Conservation (phyloP, 1,140 invertebrate genomes). For the Drosophila mojavensis region DNA sequence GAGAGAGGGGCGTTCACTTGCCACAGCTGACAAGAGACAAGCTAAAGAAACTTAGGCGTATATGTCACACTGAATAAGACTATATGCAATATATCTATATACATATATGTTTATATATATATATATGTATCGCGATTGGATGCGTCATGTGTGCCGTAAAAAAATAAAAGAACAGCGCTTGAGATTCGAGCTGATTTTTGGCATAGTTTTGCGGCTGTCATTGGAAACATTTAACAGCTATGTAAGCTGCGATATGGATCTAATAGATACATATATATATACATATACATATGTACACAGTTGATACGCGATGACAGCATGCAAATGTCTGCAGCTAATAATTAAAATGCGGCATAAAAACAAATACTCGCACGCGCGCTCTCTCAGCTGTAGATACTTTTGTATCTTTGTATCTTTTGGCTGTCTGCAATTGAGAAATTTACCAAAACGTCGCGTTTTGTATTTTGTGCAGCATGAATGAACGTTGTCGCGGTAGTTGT, state of each 20-base stretch:
- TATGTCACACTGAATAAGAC: not conserved
- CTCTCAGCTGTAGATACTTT: slow-evolving; percentile 8
- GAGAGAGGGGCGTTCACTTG: not conserved
- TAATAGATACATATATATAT: slow-evolving; percentile 13
- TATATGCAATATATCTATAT: not conserved
- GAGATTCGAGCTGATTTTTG: slow-evolving; percentile 2
- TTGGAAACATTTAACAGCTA: slow-evolving; percentile 17
- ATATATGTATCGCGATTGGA: not conserved
- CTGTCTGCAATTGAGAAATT: slow-evolving; percentile 60
- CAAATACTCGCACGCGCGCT: not conserved
- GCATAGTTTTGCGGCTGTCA: slow-evolving; percentile 11
- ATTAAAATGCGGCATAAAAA: slow-evolving; percentile 18
- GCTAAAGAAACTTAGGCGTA: not conserved
- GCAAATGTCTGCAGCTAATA: slow-evolving; percentile 12
- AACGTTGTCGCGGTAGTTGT: slow-evolving; percentile 54
- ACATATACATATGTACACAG: not conserved
- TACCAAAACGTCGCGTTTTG: slow-evolving; percentile 44
- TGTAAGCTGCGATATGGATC: slow-evolving; percentile 16
- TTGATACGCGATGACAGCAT: slow-evolving; percentile 7
- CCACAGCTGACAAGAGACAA: not conserved
- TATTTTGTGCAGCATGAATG: slow-evolving; percentile 70
- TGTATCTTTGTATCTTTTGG: slow-evolving; percentile 57
- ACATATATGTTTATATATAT: not conserved
- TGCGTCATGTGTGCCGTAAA: not conserved
- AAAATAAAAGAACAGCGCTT: not conserved